Evolutionary conservation across 2,113 vertebrate species (phyloP).

Genomic region (Cygnus buccinator): DNA sequence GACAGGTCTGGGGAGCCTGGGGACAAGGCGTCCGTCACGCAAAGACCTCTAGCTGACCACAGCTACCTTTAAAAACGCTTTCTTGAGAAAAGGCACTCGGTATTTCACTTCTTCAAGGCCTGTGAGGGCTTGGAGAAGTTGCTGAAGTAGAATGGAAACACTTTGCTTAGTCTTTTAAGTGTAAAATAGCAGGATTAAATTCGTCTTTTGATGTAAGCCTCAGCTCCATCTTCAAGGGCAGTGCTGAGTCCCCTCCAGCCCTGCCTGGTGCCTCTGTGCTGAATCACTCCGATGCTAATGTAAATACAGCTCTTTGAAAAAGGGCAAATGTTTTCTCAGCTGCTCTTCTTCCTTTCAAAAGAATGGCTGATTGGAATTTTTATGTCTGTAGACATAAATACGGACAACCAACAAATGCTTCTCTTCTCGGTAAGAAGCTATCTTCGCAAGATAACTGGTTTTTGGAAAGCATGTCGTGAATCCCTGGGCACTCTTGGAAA

Average conservation of each 20-base stretch:
- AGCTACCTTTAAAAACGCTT: neutral
- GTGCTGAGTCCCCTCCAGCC: neutral
- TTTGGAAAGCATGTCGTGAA: constrained; percentile 13
- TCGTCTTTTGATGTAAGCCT: constrained; percentile 6
- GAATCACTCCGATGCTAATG: constrained; percentile 12
- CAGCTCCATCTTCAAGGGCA: neutral
- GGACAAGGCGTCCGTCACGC: accelerated
- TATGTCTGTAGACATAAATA: constrained; percentile 30
- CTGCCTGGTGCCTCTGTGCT: constrained; percentile 20
- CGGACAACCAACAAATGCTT: neutral
- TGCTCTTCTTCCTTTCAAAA: constrained; percentile 31
- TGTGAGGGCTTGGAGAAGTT: neutral
- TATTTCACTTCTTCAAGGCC: neutral
- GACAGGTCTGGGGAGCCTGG: neutral
- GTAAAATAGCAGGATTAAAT: constrained; percentile 21
- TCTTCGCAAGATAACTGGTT: neutral
- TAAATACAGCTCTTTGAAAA: constrained; percentile 50
- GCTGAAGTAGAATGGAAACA: neutral
- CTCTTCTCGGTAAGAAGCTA: neutral
- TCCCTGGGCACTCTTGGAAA: neutral
- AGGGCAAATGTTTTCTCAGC: constrained; percentile 55
- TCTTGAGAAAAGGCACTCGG: neutral
- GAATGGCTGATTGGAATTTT: constrained; percentile 16
- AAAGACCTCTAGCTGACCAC: neutral
- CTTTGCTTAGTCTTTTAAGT: neutral